Conservation (phyloP, 2,888 invertebrate genomes). For the Trachelus troglodyta region DNA sequence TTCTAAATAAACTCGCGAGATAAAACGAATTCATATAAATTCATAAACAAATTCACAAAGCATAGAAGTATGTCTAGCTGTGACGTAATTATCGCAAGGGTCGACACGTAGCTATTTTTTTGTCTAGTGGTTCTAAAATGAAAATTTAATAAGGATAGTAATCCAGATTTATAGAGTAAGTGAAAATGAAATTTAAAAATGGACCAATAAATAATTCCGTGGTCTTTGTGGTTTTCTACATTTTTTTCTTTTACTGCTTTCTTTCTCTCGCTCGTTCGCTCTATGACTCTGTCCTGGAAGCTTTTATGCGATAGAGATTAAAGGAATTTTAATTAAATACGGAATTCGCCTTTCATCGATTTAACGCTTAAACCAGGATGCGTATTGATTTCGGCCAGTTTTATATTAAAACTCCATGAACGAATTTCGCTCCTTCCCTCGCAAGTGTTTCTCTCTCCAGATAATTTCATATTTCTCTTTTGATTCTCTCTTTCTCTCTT, state of each 20-base stretch:
- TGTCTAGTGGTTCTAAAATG: neutral
- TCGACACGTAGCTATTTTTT: neutral
- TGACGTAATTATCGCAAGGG: neutral
- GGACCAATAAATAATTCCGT: neutral
- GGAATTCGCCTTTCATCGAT: slow-evolving; percentile 19
- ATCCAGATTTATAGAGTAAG: neutral
- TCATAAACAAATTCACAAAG: neutral
- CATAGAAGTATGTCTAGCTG: neutral
- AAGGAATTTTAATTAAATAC: slow-evolving; percentile 5
- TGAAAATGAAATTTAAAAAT: neutral
- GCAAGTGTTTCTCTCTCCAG: neutral
- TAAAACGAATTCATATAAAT: neutral
- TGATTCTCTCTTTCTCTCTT: neutral
- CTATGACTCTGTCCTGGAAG: neutral
- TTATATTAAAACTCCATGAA: neutral
- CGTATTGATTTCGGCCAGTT: neutral
- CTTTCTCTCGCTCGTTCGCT: neutral
- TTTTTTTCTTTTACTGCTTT: neutral
- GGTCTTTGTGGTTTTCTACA: neutral
- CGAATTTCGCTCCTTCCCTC: neutral
- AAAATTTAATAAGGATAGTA: neutral
- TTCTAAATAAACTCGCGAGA: neutral
- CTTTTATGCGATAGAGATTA: neutral
- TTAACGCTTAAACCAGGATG: neutral
- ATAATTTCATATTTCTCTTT: neutral